Evolutionary conservation across 2,113 vertebrate species (phyloP).

Genomic region (Otis tarda): DNA sequence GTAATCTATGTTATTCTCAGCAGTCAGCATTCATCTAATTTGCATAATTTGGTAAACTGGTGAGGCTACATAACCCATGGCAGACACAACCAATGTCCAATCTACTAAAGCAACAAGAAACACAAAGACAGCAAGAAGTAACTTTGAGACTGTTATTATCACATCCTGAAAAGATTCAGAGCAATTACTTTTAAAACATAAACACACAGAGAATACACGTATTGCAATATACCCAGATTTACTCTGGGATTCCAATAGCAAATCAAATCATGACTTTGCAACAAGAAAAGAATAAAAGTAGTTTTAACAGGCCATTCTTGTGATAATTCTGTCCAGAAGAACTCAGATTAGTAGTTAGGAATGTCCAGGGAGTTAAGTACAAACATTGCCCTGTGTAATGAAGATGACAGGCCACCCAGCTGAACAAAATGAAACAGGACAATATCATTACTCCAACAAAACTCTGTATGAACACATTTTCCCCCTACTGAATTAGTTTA

Average conservation of each 20-base stretch:
- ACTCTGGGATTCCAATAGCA: not conserved
- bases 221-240: not conserved
- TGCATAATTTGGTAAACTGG: not conserved
- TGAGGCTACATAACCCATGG: not conserved
- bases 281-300: not conserved
- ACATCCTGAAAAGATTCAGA: not conserved
- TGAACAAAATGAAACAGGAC: not conserved
- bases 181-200: not conserved
- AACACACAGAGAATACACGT: not conserved
- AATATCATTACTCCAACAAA: not conserved
- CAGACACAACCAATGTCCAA: not conserved
- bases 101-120: not conserved
- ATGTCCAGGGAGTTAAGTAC: not conserved
- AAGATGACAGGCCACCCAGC: not conserved
- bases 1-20: not conserved
- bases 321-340: not conserved
- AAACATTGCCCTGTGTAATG: not conserved
- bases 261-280: not conserved
- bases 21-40: not conserved
- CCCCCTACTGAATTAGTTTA: not conserved
- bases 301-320: not conserved
- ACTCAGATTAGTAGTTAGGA: not conserved
- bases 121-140: not conserved
- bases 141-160: not conserved
- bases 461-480: not conserved